These are phyloP conservation scores for Aplysina aerophoba DNA, from an alignment of 37 sponge, comb jelly and placozoan species.

Conservation along the genomic window DNA sequence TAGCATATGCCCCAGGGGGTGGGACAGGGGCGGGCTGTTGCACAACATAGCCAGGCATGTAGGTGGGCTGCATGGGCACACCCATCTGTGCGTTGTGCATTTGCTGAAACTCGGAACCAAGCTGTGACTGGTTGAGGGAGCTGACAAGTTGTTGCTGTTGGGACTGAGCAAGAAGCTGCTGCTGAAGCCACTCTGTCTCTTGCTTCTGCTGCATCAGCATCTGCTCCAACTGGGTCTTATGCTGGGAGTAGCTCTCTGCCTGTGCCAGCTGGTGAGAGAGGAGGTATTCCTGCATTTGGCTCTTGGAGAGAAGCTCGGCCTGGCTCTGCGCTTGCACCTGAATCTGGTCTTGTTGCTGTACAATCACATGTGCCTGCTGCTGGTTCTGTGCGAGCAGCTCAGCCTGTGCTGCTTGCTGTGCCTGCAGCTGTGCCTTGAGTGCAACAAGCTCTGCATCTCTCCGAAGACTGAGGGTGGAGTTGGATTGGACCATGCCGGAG, in stretches of 20 bases:
- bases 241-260: conserved; percentile 40
- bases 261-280: conserved; percentile 13
- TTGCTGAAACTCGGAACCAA: too few species aligned
- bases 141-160: conserved; percentile 9
- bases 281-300: conserved; percentile 39
- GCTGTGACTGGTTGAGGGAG: too few species aligned
- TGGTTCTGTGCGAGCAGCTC: conserved; percentile 52
- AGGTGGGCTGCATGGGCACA: too few species aligned
- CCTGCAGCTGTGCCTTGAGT: conserved; percentile 32
- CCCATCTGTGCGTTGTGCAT: too few species aligned
- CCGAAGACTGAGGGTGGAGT: neutral
- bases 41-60: too few species aligned
- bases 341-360: conserved; percentile 40
- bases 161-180: conserved; percentile 1
- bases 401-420: conserved; percentile 29
- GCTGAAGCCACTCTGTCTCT: conserved; percentile 7
- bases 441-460: conserved; percentile 14
- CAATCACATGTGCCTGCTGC: conserved; percentile 36
- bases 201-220: conserved; percentile 36
- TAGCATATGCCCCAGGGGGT: too few species aligned
- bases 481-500: neutral
- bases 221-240: conserved; percentile 50
- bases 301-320: conserved; percentile 61
- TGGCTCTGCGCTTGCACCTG: conserved; percentile 48
- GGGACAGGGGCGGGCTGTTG: too few species aligned